phyloP scores from a whole-genome alignment of 2,888 invertebrate species.

The Thumatha senex region DNA sequence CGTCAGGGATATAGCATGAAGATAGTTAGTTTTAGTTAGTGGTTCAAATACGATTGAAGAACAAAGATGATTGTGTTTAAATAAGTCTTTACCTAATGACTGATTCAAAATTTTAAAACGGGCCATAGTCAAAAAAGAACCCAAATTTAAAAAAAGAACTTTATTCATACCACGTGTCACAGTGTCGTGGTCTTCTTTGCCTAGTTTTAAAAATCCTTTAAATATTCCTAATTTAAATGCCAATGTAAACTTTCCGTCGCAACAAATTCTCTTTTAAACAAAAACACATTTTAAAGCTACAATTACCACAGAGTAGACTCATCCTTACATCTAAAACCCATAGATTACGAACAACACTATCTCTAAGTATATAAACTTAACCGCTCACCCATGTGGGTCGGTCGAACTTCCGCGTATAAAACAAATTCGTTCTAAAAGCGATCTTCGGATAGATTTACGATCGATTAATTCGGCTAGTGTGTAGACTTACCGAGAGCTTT shows the following conservation, averaged over 20 bases:
- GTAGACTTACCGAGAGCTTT: slow-evolving; percentile 62
- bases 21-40: too few relatives aligned
- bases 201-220: background rate
- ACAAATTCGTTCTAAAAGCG: slow-evolving; percentile 61
- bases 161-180: too few relatives aligned
- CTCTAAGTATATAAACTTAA: slow-evolving; percentile 14
- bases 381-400: slow-evolving; percentile 50
- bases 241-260: background rate
- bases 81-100: too few relatives aligned
- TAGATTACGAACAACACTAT: slow-evolving; percentile 5
- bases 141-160: too few relatives aligned
- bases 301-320: slow-evolving; percentile 6
- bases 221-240: background rate
- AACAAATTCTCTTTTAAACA: slow-evolving; percentile 2
- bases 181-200: too few relatives aligned
- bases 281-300: slow-evolving; percentile 6
- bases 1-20: too few relatives aligned
- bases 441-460: slow-evolving; percentile 66
- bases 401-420: slow-evolving; percentile 60
- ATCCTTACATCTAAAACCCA: slow-evolving; percentile 6
- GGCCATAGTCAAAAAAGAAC: too few relatives aligned
- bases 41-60: too few relatives aligned
- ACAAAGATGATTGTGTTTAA: too few relatives aligned
- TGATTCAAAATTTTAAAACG: too few relatives aligned
- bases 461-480: slow-evolving; percentile 66